Percentiles rank a stretch among this genome's conserved stretches.
Conservation (phyloP, 2,797 vertebrate species). For the Spheniscus humboldti region DNA sequence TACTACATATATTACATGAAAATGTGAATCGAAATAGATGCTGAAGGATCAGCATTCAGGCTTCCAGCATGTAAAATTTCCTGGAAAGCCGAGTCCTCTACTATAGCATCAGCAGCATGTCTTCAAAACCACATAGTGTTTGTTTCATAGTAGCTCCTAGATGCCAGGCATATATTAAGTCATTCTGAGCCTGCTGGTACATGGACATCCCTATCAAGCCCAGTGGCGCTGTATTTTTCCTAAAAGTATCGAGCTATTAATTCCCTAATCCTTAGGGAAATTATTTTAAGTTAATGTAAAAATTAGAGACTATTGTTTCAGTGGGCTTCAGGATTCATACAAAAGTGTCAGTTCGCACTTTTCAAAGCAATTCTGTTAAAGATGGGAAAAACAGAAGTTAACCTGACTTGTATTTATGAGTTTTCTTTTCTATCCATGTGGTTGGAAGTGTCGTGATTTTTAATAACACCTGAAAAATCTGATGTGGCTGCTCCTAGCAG, state of each 20-base stretch:
- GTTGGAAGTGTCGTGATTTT: neutral
- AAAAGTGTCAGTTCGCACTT: neutral
- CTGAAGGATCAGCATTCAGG: neutral
- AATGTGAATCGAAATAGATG: neutral
- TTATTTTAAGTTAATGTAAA: neutral
- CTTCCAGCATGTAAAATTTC: neutral
- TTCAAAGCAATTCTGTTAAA: neutral
- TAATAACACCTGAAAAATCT: neutral
- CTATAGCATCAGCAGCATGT: neutral
- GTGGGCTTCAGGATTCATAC: neutral
- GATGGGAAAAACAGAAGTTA: neutral
- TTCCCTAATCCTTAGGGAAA: neutral
- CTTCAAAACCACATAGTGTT: neutral
- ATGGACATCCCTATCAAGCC: neutral
- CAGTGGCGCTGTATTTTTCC: neutral
- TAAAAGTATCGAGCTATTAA: neutral
- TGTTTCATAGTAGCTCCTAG: neutral
- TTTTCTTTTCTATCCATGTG: neutral
- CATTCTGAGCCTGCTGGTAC: neutral
- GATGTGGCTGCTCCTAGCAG: neutral
- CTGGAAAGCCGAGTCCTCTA: neutral
- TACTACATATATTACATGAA: neutral
- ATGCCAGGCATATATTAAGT: neutral
- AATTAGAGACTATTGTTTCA: neutral
- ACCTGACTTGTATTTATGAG: neutral